Base-by-base conservation (phyloP, 1,140 invertebrate genomes). In the Aricia agestis region DNA sequence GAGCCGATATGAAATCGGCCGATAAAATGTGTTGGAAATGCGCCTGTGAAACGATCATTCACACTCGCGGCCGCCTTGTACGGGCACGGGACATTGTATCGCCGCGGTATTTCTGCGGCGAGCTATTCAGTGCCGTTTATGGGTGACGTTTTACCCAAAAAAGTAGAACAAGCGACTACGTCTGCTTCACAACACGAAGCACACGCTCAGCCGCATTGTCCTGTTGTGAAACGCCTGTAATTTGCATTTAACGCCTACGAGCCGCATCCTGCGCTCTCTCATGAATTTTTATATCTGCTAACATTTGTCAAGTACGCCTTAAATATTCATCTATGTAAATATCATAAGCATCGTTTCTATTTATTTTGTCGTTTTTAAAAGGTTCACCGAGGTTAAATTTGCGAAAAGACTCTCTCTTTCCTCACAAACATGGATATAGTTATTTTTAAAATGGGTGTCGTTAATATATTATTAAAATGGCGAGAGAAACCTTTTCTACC, bases 231-330 rank as follows among this genome's bases (percentile, higher is more conserved):
- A 91, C 82, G 82, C 67, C 66, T 36, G 73, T 76, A 74, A 91
- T 91, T 91, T 91, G 84, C 89, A 91, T 91, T 89, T 87, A 81
- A 83, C 87, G 80, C 87, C 82, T 85, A 89, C 89, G 79, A 79
- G 69, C 73, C 67, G 74, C 67, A 75, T 71, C 74, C 75, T 68
- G 74, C 72, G 69, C 72, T 69, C 71, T 68, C 72, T 82, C 76
- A 75, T 82, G 80, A 82, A 86, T 87, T 88, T 88, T 63, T 63
- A 63, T 63, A 52, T 52, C 45, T 52, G 10, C 59, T 19, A 63
- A 63, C 59, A 63, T 63, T 63, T 63, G 59, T 63, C 59, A 63
- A 63, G 59, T 63, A 63, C 19, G 7, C 19, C 59, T 63, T 63
- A 19, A 63, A 63, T 19, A 63, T 63, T 63, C 19, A 63, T 63